Evolutionary conservation across 1,140 invertebrate genomes (phyloP), one percentile per base, ranked within the genome.

Genomic region (Dysdera silvatica): DNA sequence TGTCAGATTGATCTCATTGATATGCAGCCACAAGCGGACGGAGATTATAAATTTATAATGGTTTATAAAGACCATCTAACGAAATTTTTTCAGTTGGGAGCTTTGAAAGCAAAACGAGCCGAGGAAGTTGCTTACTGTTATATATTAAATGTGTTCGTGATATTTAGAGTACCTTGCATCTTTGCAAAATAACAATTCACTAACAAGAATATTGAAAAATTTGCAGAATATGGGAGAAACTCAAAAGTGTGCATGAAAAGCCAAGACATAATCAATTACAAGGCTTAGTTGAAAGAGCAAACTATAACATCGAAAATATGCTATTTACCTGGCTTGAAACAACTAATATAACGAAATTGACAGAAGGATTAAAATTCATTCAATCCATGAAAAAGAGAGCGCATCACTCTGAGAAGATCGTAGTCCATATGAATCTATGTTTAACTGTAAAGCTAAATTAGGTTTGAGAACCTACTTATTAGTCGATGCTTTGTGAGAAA

Each of bases 1-100:
- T 76, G 74, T 64, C 76, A 80, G 72, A 72, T 80, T 14, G 78
- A 80, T 68, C 62, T 80, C 6, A 80, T 80, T 43, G 76, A 79
- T 67, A 65, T 75, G 32, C 77, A 80, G 66, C 71, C 73, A 29
- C 68, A 74, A 47, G 63, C 71, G 40, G 77, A 79, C 72, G 70
- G 71, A 24, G 68, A 74, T 2, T 77, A 61, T 59, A 76, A 74
- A 66, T 80, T 74, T 65, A 73, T 80, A 54, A 63, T 80, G 37
- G 69, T 76, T 16, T 80, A 80, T 68, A 76, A 79, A 71, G 74
- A 78, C 57, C 74, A 79, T 64, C 68, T 77, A 26, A 80, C 75
- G 0, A 80, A 80, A 70, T 80, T 78, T 70, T 65, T 72, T 54
- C 60, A 72, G 63, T 66, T 78, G 12, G 68, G 72, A 29, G 69